A percentile compares a stretch with the other conserved stretches of the same genome.
phyloP scores from a whole-genome alignment of 2,113 vertebrate species.

The Eidolon helvum region DNA sequence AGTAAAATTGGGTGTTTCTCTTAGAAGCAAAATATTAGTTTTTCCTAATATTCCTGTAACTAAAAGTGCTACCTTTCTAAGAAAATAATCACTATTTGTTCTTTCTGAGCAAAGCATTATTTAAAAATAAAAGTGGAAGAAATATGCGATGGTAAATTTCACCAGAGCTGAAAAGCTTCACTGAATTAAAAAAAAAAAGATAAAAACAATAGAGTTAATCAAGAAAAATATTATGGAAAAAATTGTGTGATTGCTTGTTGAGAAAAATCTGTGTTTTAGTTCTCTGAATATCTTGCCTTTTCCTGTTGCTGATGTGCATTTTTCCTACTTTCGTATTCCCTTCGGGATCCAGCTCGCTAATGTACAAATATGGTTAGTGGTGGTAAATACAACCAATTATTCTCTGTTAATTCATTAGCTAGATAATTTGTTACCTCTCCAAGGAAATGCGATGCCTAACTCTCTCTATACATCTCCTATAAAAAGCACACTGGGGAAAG shows the following conservation, averaged over 20 bases:
- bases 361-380: background rate
- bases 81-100: background rate
- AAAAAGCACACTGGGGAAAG: conserved; percentile 50
- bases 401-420: conserved; percentile 61
- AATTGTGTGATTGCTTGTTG: background rate
- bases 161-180: background rate
- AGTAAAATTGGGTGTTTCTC: background rate
- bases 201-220: background rate
- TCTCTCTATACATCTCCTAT: conserved; percentile 35
- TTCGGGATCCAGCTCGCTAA: background rate
- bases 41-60: background rate
- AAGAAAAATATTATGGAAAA: background rate
- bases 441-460: conserved; percentile 33
- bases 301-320: background rate
- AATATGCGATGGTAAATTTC: background rate
- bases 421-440: conserved; percentile 54
- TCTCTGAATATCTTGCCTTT: background rate
- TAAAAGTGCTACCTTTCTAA: background rate
- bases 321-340: conserved; percentile 24
- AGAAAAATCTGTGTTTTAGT: background rate
- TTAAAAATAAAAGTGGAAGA: background rate
- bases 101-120: background rate
- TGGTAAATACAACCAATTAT: conserved; percentile 29
- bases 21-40: background rate
- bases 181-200: background rate